Conservation (phyloP, 2,113 vertebrate genomes). For the Calyptommatus sinebrachiatus region DNA sequence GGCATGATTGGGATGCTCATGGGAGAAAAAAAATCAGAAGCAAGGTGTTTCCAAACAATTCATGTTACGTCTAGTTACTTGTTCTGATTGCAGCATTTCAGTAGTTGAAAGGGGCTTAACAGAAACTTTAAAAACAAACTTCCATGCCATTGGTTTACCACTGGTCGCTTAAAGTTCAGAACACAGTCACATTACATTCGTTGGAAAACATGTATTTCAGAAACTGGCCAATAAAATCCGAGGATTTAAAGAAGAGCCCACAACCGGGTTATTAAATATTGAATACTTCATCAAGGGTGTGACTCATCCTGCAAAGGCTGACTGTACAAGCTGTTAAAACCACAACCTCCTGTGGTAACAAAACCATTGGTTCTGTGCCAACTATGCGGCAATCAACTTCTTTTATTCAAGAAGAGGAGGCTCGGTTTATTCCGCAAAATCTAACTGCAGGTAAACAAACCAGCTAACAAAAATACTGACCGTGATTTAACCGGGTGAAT, state of each 20-base stretch:
- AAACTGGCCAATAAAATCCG: slow-evolving; percentile 24
- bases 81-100: neutral
- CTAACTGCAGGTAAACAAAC: slow-evolving; percentile 45
- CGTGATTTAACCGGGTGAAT: neutral
- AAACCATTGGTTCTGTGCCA: slow-evolving; percentile 33
- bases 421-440: slow-evolving; percentile 28
- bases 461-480: neutral
- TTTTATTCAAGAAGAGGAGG: neutral
- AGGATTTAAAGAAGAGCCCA: slow-evolving; percentile 24
- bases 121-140: slow-evolving; percentile 18
- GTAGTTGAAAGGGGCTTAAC: neutral
- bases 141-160: neutral
- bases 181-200: neutral
- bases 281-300: neutral
- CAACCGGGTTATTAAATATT: neutral
- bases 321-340: slow-evolving; percentile 15
- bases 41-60: neutral
- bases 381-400: neutral
- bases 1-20: neutral
- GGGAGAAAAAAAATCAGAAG: neutral
- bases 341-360: slow-evolving; percentile 23
- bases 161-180: slow-evolving; percentile 29
- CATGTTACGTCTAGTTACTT: neutral
- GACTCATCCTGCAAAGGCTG: neutral
- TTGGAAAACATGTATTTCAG: neutral